phyloP scores from a whole-genome alignment of 2,797 vertebrate genomes.

The Cryptoprocta ferox region DNA sequence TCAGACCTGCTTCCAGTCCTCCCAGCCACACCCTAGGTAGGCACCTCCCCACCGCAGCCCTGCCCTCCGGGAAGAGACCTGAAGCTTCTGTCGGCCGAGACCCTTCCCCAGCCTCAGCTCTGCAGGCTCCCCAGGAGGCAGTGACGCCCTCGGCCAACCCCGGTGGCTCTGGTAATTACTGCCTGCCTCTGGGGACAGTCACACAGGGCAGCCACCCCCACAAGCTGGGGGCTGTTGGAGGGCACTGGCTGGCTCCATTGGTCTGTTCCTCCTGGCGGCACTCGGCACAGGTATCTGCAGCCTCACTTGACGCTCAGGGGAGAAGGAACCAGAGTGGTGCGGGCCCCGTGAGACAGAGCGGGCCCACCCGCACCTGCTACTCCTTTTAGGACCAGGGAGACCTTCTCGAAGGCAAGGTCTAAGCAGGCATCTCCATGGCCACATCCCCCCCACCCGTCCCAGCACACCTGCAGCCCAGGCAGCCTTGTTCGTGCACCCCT shows the following conservation, averaged over 20 bases:
- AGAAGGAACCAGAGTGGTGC: background rate
- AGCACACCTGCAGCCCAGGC: background rate
- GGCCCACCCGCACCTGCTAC: background rate
- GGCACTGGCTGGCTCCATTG: background rate
- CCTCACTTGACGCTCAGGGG: background rate
- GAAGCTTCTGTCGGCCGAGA: background rate
- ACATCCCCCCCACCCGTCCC: no score
- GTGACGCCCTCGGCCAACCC: background rate
- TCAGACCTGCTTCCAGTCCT: slow-evolving; percentile 37
- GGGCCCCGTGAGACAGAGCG: accelerated
- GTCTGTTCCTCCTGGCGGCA: background rate
- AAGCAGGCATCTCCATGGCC: background rate
- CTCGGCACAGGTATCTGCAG: slow-evolving; percentile 1
- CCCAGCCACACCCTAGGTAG: slow-evolving; percentile 39
- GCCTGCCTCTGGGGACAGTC: background rate
- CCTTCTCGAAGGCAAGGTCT: background rate
- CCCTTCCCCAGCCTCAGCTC: background rate
- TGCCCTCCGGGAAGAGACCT: slow-evolving; percentile 25
- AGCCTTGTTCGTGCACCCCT: background rate
- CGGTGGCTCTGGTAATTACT: background rate
- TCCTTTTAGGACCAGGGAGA: background rate
- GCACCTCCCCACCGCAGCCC: background rate
- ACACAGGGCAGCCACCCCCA: background rate
- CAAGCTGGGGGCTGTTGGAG: background rate
- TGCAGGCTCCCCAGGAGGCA: background rate